Evolutionary conservation across 2,888 invertebrate species (phyloP).

Genomic region (Euzophera pinguis): DNA sequence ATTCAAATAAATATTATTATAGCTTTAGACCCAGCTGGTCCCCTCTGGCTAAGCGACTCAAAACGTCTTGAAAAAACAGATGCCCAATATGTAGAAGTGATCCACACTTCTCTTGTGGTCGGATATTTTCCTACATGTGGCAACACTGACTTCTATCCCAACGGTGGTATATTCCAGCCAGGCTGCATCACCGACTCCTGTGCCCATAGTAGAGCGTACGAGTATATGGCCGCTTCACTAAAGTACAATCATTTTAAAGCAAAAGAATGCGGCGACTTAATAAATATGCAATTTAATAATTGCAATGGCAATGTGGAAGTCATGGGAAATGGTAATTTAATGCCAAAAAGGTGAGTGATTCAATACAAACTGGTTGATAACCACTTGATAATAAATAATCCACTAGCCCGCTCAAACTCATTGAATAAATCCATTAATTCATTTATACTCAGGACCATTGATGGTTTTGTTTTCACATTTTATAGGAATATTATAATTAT

Average conservation of each 20-base stretch:
- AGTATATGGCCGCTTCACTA: constrained; percentile 52
- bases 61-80: constrained; percentile 42
- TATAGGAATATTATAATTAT: no score
- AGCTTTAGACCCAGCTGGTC: constrained; percentile 68
- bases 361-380: no score
- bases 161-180: constrained; percentile 54
- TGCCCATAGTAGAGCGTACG: constrained; percentile 48
- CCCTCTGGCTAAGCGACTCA: constrained; percentile 43
- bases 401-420: no score
- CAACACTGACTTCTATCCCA: constrained; percentile 58
- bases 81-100: constrained; percentile 59
- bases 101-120: constrained; percentile 51
- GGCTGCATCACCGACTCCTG: constrained; percentile 50
- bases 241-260: constrained; percentile 44
- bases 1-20: constrained; percentile 7
- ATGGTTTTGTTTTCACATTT: no score
- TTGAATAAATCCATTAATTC: no score
- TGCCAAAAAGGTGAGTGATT: constrained; percentile 30
- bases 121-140: constrained; percentile 49
- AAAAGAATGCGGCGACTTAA: constrained; percentile 37
- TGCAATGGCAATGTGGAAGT: constrained; percentile 38
- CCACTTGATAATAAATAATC: neutral
- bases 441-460: no score
- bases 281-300: constrained; percentile 34
- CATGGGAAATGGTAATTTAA: constrained; percentile 50